Conservation (phyloP, 2,888 invertebrate species). For the Ischnus inquisitorius region DNA sequence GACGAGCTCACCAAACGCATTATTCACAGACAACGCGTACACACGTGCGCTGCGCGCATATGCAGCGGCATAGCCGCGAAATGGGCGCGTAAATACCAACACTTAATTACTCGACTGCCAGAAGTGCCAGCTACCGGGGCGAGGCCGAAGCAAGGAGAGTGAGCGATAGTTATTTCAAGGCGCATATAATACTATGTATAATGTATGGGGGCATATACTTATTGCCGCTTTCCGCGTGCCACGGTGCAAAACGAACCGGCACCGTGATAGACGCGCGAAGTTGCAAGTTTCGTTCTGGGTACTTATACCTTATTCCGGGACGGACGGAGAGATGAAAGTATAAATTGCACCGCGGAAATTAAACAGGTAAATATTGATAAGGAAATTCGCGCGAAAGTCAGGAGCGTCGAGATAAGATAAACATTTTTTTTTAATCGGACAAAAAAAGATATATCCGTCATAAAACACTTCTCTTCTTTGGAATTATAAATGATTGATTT, state of each 20-base stretch:
- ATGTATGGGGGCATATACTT: constrained; percentile 39
- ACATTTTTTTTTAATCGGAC: no score
- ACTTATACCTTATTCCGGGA: constrained; percentile 9
- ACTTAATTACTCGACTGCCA: constrained; percentile 81
- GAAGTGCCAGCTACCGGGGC: constrained; percentile 80
- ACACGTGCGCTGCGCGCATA: constrained; percentile 30
- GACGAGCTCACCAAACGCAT: constrained; percentile 70
- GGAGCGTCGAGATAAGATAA: no score
- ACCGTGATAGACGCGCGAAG: constrained; percentile 14
- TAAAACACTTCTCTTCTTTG: no score
- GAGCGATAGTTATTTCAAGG: constrained; percentile 76
- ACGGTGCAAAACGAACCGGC: not conserved
- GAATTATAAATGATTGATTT: no score
- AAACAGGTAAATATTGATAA: not conserved
- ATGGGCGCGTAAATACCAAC: constrained; percentile 76
- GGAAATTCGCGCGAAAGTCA: not conserved
- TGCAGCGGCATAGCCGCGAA: constrained; percentile 68
- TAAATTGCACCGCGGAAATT: not conserved
- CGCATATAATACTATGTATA: constrained; percentile 47
- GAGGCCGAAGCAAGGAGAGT: constrained; percentile 66
- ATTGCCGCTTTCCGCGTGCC: constrained; percentile 35
- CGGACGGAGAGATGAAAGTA: not conserved
- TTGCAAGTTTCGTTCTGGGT: constrained; percentile 19
- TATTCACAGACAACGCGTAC: constrained; percentile 70
- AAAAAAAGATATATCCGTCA: no score